Evolutionary conservation across 2,797 vertebrate species (phyloP), one percentile per base, ranked within the genome.

Genomic region (Myotis vivesi): DNA sequence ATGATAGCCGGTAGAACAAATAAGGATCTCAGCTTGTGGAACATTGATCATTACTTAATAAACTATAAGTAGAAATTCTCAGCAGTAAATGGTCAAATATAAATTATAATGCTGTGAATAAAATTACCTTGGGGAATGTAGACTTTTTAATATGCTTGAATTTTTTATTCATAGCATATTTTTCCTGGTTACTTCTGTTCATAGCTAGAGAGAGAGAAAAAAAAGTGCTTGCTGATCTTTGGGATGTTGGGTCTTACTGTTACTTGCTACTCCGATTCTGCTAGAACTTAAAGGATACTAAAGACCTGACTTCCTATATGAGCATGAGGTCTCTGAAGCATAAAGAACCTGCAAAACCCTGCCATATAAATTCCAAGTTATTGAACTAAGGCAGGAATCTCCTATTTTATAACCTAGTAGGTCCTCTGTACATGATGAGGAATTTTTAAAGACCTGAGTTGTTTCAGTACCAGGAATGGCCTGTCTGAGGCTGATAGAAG

Each of bases 21-120:
- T 23, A 76, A 59, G 89, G 19, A 30, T 53, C 17, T 92, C 30
- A 92, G 33, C 41, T 92, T 87, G n/a, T 10, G 51, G 44, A n/a
- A 95, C 57, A 28, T 51, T 83, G 12, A 75, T 94, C 89, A 92
- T 86, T 83, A 86, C 19, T 76, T 76, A 91, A 86, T 86, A 93
- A 57, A 75, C 64, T 83, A 1, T 59, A 85, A 71, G 13, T 85
- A 92, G 62, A 94, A 92, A 71, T 72, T n/a, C 46, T 91, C 30
- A 59, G 2, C 41, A 12, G 46, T 66, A 91, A 81, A 79, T 81
- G 80, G 69, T 94, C 83, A 92, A 85, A 89, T 88, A 36, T 36
- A 92, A 85, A 64, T 89, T 90, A 55, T 66, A 82, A 41, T 91
- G 46, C 19, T 55, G 16, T 86, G 19, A 73, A 62, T 91, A 17